Evolutionary conservation across 2,797 vertebrate species (phyloP).

Genomic region (Cyclopterus lumpus): DNA sequence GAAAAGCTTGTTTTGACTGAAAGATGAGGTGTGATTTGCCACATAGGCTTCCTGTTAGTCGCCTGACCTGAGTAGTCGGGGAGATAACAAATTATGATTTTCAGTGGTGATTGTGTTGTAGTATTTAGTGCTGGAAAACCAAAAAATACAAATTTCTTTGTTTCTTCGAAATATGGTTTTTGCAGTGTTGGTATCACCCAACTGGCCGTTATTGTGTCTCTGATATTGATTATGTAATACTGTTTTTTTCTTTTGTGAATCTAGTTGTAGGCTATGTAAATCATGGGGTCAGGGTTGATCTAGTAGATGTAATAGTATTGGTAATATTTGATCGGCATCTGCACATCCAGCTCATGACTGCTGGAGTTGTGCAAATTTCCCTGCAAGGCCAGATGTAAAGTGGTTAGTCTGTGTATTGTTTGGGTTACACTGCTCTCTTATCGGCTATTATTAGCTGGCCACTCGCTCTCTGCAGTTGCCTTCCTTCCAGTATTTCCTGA

Average conservation of each 20-base stretch:
- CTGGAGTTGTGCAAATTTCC: conserved; percentile 50
- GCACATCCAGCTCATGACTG: conserved; percentile 41
- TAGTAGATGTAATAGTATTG: conserved; percentile 40
- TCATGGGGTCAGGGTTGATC: neutral
- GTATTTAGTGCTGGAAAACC: conserved; percentile 32
- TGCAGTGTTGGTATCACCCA: conserved; percentile 17
- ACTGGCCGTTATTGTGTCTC: conserved; percentile 30
- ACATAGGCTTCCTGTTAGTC: conserved; percentile 63
- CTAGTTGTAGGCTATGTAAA: conserved; percentile 26
- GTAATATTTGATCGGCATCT: conserved; percentile 44
- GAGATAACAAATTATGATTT: conserved; percentile 53
- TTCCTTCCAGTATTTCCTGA: conserved; percentile 83
- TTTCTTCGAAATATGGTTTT: conserved; percentile 3
- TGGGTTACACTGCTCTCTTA: conserved; percentile 70
- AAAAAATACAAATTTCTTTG: conserved; percentile 31
- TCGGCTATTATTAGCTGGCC: conserved; percentile 81
- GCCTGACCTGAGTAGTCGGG: conserved; percentile 61
- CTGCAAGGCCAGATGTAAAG: conserved; percentile 62
- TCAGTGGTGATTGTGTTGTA: conserved; percentile 30
- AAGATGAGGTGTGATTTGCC: conserved; percentile 64
- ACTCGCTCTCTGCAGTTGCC: conserved; percentile 66
- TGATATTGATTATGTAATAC: conserved; percentile 36
- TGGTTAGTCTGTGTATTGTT: conserved; percentile 70
- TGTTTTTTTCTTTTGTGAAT: conserved; percentile 24
- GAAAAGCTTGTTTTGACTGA: conserved; percentile 74